Base-by-base conservation (phyloP, 1,140 invertebrate species). In the Drosophila ananassae region DNA sequence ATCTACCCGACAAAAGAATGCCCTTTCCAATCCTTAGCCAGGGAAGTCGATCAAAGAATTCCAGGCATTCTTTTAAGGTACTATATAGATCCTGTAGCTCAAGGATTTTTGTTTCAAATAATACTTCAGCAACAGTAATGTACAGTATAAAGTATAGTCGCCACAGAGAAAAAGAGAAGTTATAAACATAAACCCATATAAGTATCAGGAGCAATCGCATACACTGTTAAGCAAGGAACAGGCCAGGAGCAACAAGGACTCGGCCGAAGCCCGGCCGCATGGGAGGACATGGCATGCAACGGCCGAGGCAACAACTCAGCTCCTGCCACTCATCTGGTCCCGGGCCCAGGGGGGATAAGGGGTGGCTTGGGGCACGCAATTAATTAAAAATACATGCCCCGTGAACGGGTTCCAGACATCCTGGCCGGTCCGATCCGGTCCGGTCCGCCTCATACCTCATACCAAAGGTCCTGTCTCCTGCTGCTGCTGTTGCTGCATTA, bases 341-440 rank as follows among this genome's bases (percentile, higher is more conserved):
- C 24, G 39, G 17, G 21, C 39, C 30, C 25, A 12, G 30, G 24
- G 54, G 44, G 62, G 66, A 17, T 48, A 2, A 21, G 13, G 71
- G 50, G 24, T 8, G 17, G 44, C 56, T 62, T 67, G 60, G 64
- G 60, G 63, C 81, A 67, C 73, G 78, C 82, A 85, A 85, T 85
- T 85, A 85, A 85, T 87, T 87, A 87, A 89, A 87, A 87, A 87
- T 87, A 87, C 82, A 87, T 87, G 82, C 75, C 84, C 67, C 81
- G 76, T 74, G 64, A 76, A 83, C 58, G 59, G 68, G 80, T 61
- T 74, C 54, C 72, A 82, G 73, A 81, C 82, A 74, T 81, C 75
- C 71, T 73, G 60, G 30, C 25, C 25, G 10, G 34, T 39, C 34
- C 44, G 32, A 8, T 37, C 12, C 12, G 12, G 34, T 37, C 34